phyloP scores from a whole-genome alignment of 2,113 vertebrate species.

The Notiomystis cincta region DNA sequence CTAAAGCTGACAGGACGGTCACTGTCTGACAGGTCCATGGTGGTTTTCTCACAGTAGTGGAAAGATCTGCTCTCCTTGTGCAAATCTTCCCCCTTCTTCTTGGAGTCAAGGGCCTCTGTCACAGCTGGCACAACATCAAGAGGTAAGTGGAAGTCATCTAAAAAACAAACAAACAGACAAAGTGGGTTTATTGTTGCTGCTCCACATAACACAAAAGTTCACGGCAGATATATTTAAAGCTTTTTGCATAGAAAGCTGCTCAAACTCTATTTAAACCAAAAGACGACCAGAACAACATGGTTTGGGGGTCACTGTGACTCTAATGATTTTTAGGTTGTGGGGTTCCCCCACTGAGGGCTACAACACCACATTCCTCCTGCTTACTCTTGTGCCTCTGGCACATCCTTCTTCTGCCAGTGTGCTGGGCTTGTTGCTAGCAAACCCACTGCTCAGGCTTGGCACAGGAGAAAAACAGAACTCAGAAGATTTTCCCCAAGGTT shows the following conservation, averaged over 20 bases:
- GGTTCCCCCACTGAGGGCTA: not conserved
- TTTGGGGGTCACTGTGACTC: not conserved
- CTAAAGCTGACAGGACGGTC: conserved; percentile 95
- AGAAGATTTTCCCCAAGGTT: not conserved
- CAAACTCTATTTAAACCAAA: not conserved
- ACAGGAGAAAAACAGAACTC: not conserved
- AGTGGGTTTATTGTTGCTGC: not conserved
- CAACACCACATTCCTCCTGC: not conserved
- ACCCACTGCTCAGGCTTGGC: not conserved
- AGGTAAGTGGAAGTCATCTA: conserved; percentile 83
- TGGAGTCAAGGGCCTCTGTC: conserved; percentile 72
- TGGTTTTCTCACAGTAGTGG: conserved; percentile 73
- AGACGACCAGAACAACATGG: not conserved
- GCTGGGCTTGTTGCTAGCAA: not conserved
- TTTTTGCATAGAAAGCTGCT: not conserved
- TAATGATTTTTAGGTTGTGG: not conserved
- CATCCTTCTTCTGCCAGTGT: fast-evolving
- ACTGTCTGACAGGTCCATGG: conserved; percentile 90
- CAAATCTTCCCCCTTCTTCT: conserved; percentile 68
- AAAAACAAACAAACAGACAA: conserved; percentile 27
- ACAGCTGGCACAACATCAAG: conserved; percentile 80
- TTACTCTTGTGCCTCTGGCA: not conserved
- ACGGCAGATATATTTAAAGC: not conserved
- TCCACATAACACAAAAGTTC: not conserved
- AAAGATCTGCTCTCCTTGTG: conserved; percentile 67